Conservation (phyloP, 2,797 vertebrate species). For the Carapus acus region DNA sequence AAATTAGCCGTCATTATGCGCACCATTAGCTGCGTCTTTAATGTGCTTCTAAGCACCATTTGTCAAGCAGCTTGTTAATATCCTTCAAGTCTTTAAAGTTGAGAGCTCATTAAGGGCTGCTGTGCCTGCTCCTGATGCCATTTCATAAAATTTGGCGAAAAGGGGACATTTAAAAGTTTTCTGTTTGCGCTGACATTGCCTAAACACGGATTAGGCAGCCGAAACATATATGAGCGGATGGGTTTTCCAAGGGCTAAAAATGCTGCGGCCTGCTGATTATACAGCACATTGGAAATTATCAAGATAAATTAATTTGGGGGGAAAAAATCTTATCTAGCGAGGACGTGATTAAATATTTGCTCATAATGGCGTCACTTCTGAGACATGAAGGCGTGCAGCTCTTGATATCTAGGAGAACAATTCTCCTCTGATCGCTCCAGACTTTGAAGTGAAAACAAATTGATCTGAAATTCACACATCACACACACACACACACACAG, state of each 20-base stretch:
- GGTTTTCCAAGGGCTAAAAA: background rate
- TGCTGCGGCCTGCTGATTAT: background rate
- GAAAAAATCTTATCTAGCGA: background rate
- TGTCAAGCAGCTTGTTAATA: conserved; percentile 99
- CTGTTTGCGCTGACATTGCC: conserved; percentile 39
- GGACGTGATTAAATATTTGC: conserved; percentile 7
- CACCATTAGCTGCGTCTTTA: conserved; percentile 99
- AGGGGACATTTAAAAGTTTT: conserved; percentile 61
- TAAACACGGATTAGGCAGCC: conserved; percentile 8
- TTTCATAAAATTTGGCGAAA: conserved; percentile 86
- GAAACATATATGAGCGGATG: background rate
- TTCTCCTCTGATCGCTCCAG: conserved; percentile 10
- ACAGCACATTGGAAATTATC: background rate
- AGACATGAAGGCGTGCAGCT: conserved; percentile 6
- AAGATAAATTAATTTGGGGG: too few species aligned
- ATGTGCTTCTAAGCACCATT: conserved; percentile 99
- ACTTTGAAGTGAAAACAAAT: conserved; percentile 31
- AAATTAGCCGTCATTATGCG: conserved; percentile 99
- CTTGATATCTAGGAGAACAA: background rate
- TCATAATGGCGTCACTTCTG: conserved; percentile 7
- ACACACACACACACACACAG: conserved; percentile 6
- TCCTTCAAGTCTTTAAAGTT: conserved; percentile 99
- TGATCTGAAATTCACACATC: conserved; percentile 33
- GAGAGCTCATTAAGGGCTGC: conserved; percentile 99
- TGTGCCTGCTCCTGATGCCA: conserved; percentile 91